phyloP scores from a whole-genome alignment of 2,888 invertebrate species.

The Caenorhabditis doughertyi region DNA sequence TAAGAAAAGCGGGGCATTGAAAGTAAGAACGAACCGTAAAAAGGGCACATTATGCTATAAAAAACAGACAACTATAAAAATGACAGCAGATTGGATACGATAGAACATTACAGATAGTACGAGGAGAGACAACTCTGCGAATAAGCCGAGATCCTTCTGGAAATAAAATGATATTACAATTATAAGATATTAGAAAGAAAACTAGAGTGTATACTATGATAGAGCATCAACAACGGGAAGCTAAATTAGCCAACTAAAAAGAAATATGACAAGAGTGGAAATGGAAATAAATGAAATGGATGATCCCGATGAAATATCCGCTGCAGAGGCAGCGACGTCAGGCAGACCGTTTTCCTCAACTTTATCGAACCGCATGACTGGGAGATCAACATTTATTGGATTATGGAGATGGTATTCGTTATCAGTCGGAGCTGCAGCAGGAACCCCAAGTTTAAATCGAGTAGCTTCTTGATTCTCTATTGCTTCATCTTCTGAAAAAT shows the following conservation, averaged over 20 bases:
- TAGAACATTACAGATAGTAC: not conserved
- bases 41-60: not conserved
- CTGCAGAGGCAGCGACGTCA: constrained; percentile 13
- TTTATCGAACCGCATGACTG: constrained; percentile 51
- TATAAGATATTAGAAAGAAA: not conserved
- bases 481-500: not conserved
- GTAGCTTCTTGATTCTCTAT: constrained; percentile 1
- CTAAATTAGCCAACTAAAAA: constrained; percentile 3
- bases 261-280: not conserved
- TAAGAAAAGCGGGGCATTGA: not conserved
- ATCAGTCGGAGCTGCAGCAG: not conserved
- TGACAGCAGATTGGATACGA: constrained; percentile 4
- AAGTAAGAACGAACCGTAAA: constrained; percentile 13
- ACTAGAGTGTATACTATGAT: not conserved
- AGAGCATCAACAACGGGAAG: not conserved
- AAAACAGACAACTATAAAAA: constrained; percentile 16
- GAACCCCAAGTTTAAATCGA: not conserved
- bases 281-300: not conserved
- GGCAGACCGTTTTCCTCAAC: constrained; percentile 37
- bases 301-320: constrained; percentile 9
- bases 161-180: constrained; percentile 12
- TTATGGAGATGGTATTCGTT: constrained; percentile 20
- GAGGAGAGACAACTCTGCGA: not conserved
- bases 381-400: constrained; percentile 9
- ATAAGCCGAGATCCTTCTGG: constrained; percentile 5